A percentile compares a stretch with the other conserved stretches of the same genome.
Conservation (phyloP, 2,113 vertebrate genomes). For the Jacana jacana region DNA sequence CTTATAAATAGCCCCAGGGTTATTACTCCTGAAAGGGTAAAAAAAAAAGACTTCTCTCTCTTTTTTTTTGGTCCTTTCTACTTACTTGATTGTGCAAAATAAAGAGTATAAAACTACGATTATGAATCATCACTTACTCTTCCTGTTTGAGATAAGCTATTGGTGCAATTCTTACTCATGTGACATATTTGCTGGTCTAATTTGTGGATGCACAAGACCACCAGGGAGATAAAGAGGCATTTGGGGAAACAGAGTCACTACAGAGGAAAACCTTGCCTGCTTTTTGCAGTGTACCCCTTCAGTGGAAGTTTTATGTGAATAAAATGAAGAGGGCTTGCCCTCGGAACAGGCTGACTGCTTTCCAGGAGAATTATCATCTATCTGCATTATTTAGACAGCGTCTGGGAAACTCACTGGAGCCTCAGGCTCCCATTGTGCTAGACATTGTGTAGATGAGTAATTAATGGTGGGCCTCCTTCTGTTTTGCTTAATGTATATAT, state of each 20-base stretch:
- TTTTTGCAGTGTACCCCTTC: not conserved
- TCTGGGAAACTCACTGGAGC: conserved; percentile 31
- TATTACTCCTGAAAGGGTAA: not conserved
- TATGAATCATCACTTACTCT: not conserved
- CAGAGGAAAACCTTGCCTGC: not conserved
- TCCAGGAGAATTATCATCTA: conserved; percentile 24
- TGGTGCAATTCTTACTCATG: not conserved
- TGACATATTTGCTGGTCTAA: not conserved
- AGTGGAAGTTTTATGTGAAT: not conserved
- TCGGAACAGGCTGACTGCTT: not conserved
- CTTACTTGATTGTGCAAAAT: not conserved
- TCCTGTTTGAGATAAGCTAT: not conserved
- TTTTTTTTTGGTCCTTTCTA: not conserved
- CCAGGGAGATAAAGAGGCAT: not conserved
- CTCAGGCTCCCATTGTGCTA: not conserved
- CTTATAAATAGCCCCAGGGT: not conserved
- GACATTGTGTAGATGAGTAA: conserved; percentile 27
- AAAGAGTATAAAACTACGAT: not conserved
- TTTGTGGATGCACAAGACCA: not conserved
- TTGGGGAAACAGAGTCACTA: not conserved
- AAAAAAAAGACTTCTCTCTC: not conserved
- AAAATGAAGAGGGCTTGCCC: not conserved
- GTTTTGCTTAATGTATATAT: conserved; percentile 21
- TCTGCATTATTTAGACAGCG: conserved; percentile 1
- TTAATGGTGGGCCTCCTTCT: conserved; percentile 18